Base-by-base conservation (phyloP, 2,888 invertebrate species). In the Epinotia brunnichana region DNA sequence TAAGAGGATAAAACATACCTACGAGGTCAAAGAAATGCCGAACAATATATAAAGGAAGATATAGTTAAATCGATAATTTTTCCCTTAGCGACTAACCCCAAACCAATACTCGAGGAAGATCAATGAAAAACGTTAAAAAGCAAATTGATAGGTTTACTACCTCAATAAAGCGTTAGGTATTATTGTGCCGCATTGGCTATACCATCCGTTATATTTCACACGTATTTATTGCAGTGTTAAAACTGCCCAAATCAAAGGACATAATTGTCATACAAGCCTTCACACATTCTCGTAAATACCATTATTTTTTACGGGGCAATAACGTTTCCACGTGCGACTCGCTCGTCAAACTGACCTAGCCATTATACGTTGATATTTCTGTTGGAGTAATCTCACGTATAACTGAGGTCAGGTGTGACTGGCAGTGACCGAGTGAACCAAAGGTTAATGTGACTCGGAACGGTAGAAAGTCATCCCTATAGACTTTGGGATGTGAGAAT, bases 301-400 rank as follows among this genome's bases (percentile, higher is more conserved):
- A 74, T 78, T 78, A 76, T 75, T 74, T 74, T 76, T 77, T 77
- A 78, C 73, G 76, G 68, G 67, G 69, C 67, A 76, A 63, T 77
- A 74, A 64, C 59, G 59, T 63, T 68, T 67, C 74, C 76, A 75
- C 76, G 77, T 74, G 75, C 76, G 74, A 69, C 73, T 69, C 60
- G 73, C 68, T 68, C 76, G 69, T 75, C 70, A 76, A 76, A 76
- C 44, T 69, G 74, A 63, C 72, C 35, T 10, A 2, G 39, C 77
- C 72, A 73, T 59, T 56, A 2, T 66, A 70, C 29, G 11, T 44
- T 70, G 77, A 69, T 21, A 74, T 64, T 7, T 56, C 57, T 57
- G 11, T 11, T n/a, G 17, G 9, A 48, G 19, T 17, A 11, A 67
- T 11, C 29, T 41, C 0, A 19, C 15, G 10, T 48, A 48, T 17